Conservation (phyloP, 2,888 invertebrate species). For the Acleris cristana region DNA sequence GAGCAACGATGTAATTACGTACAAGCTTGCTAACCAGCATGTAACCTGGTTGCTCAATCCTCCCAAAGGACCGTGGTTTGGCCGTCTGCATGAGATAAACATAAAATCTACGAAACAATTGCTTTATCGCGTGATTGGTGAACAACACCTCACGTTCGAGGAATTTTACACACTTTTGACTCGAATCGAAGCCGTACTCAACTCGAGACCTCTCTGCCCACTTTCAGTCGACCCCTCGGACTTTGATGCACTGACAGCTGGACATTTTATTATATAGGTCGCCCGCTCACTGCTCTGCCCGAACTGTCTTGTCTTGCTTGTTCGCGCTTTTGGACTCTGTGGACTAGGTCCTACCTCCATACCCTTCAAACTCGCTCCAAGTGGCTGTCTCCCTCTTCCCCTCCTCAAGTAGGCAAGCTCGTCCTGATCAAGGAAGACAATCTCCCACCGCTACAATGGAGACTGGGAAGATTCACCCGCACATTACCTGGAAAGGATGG, state of each 20-base stretch:
- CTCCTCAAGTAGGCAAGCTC: slow-evolving; percentile 6
- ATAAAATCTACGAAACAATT: neutral
- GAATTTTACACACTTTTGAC: neutral
- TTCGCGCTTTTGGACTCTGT: neutral
- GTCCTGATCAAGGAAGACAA: slow-evolving; percentile 8
- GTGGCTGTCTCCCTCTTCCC: neutral
- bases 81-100: neutral
- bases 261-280: neutral
- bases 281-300: neutral
- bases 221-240: neutral
- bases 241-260: neutral
- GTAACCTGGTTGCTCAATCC: slow-evolving; percentile 4
- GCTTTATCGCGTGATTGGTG: neutral
- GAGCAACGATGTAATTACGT: neutral
- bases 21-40: slow-evolving; percentile 14
- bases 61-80: neutral
- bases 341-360: neutral
- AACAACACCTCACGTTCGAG: neutral
- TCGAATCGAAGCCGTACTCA: neutral
- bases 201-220: neutral
- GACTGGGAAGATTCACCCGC: neutral
- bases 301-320: neutral
- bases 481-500: slow-evolving; percentile 7
- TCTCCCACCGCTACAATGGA: neutral
- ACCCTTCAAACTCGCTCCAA: slow-evolving; percentile 10